Percentiles rank a stretch among this genome's conserved stretches.
phyloP scores from a whole-genome alignment of 1,140 invertebrate species.

The Pogonus chalceus region DNA sequence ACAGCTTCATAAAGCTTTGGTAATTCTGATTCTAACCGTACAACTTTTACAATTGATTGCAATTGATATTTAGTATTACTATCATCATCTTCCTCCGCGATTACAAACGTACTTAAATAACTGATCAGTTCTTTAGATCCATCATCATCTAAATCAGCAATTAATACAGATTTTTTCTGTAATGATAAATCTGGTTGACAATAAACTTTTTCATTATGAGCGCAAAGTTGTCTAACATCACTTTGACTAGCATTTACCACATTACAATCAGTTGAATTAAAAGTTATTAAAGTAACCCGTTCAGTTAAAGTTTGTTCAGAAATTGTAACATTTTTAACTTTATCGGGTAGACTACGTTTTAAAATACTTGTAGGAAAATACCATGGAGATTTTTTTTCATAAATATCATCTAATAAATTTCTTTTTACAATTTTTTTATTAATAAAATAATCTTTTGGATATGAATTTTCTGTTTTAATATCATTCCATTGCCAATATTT shows the following conservation, averaged over 20 bases:
- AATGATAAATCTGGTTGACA: conserved; percentile 64
- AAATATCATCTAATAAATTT: neutral
- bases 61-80: conserved; percentile 38
- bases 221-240: conserved; percentile 60
- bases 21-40: conserved; percentile 55
- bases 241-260: conserved; percentile 64
- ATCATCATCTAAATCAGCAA: conserved; percentile 62
- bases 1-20: conserved; percentile 48
- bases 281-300: conserved; percentile 61
- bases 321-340: conserved; percentile 28
- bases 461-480: conserved; percentile 16
- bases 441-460: conserved; percentile 12
- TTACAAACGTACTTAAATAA: conserved; percentile 53
- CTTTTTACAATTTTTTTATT: conserved; percentile 28
- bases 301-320: conserved; percentile 50
- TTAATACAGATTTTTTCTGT: conserved; percentile 56
- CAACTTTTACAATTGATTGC: conserved; percentile 49
- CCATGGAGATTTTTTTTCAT: neutral
- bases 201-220: conserved; percentile 36
- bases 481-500: conserved; percentile 69
- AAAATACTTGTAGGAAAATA: neutral
- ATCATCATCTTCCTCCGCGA: conserved; percentile 38
- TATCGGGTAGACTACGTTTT: conserved; percentile 18
- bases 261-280: conserved; percentile 58
- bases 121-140: conserved; percentile 62